Conservation (phyloP, 2,113 vertebrate species). For the Aythya baeri region DNA sequence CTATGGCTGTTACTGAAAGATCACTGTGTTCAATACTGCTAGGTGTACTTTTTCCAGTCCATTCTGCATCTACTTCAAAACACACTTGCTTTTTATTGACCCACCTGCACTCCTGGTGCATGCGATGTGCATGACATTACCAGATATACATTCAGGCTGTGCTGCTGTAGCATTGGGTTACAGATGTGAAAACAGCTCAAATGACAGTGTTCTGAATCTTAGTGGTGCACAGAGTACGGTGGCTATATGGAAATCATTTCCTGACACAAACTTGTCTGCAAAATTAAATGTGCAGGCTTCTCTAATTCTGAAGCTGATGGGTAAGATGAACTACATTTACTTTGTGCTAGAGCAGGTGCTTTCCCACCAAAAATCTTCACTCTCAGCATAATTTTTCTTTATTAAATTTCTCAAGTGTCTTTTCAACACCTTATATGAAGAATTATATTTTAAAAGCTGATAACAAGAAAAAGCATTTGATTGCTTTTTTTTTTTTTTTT, state of each 20-base stretch:
- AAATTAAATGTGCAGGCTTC: background rate
- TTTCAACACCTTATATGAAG: background rate
- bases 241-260: background rate
- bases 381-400: background rate
- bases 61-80: background rate
- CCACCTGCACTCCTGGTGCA: background rate
- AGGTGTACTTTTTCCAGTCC: background rate
- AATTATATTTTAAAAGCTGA: background rate
- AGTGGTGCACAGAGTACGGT: background rate
- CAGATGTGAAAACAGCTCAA: background rate
- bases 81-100: background rate
- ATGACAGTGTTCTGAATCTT: background rate
- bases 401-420: background rate
- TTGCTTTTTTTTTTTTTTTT: background rate
- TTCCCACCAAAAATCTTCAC: background rate
- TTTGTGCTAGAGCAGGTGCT: background rate
- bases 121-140: fast-evolving
- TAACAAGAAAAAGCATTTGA: no score
- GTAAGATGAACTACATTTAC: background rate
- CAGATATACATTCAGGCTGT: background rate
- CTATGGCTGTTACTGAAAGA: background rate
- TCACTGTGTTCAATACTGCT: background rate
- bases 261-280: background rate
- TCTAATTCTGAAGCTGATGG: background rate
- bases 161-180: background rate